phyloP scores from a whole-genome alignment of 1,140 invertebrate genomes.

The Macrotrachela quadricornifera region DNA sequence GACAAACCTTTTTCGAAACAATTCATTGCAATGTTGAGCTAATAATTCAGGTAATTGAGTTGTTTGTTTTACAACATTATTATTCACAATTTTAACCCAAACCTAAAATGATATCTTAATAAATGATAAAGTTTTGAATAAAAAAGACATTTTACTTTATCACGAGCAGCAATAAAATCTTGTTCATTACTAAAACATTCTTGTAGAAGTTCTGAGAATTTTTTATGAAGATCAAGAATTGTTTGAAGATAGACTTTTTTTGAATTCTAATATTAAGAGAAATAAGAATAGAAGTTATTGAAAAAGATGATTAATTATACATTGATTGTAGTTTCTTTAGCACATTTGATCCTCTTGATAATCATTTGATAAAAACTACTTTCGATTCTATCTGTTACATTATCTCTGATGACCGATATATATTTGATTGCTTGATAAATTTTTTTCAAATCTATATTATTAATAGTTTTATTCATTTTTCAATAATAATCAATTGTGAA shows the following conservation, averaged over 20 bases:
- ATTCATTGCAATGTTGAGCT: conserved; percentile 86
- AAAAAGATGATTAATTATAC: conserved; percentile 11
- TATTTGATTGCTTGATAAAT: conserved; percentile 86
- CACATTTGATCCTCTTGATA: conserved; percentile 68
- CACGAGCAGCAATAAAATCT: conserved; percentile 81
- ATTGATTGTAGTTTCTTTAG: conserved; percentile 24
- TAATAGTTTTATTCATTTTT: too few relatives aligned
- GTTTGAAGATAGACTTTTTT: conserved; percentile 94
- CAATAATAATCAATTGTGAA: too few relatives aligned
- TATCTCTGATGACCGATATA: conserved; percentile 70
- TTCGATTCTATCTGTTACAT: conserved; percentile 66
- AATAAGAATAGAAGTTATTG: neutral
- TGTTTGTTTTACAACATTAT: conserved; percentile 72
- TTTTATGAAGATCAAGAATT: conserved; percentile 86
- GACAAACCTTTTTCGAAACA: conserved; percentile 65
- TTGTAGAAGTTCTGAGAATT: conserved; percentile 76
- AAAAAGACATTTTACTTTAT: too few relatives aligned
- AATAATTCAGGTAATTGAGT: conserved; percentile 87
- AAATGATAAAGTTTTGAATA: too few relatives aligned
- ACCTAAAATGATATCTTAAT: too few relatives aligned
- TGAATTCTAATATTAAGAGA: too few relatives aligned
- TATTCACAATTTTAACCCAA: conserved; percentile 88
- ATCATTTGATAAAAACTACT: conserved; percentile 80
- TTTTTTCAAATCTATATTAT: conserved; percentile 54
- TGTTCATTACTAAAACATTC: conserved; percentile 86